phyloP scores from a whole-genome alignment of 2,113 vertebrate species.

The Tyrannus savana region DNA sequence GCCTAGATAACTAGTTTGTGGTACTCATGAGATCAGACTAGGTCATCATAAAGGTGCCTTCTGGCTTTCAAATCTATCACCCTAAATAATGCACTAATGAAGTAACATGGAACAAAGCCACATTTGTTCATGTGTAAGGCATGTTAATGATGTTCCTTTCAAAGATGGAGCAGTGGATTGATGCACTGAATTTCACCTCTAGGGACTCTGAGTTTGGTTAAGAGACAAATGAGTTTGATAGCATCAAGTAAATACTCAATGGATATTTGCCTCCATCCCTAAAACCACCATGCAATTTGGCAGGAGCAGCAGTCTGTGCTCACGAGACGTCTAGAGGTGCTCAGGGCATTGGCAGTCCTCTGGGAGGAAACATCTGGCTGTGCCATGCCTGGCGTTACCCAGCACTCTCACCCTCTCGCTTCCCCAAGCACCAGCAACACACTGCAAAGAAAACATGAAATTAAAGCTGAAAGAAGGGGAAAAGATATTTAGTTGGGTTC shows the following conservation, averaged over 20 bases:
- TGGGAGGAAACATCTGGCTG: background rate
- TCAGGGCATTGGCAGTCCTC: constrained; percentile 28
- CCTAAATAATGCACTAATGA: constrained; percentile 57
- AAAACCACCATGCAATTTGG: constrained; percentile 26
- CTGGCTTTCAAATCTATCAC: constrained; percentile 50
- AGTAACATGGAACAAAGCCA: constrained; percentile 59
- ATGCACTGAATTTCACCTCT: constrained; percentile 67
- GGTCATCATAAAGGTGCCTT: constrained; percentile 60
- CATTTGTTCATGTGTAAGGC: constrained; percentile 58
- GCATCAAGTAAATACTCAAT: constrained; percentile 52
- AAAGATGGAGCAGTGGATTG: constrained; percentile 29
- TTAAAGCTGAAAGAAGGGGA: background rate
- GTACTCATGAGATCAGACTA: constrained; percentile 61
- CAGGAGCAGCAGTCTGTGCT: constrained; percentile 51
- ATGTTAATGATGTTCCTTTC: constrained; percentile 59
- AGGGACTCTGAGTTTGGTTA: constrained; percentile 59
- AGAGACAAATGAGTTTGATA: constrained; percentile 60
- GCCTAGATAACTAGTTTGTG: constrained; percentile 44
- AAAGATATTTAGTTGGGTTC: background rate
- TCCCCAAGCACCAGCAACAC: constrained; percentile 16
- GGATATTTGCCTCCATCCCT: constrained; percentile 37
- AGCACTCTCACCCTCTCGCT: background rate
- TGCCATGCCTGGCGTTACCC: background rate
- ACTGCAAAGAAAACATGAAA: background rate
- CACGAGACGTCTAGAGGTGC: constrained; percentile 36